phyloP scores from a whole-genome alignment of 2,113 vertebrate species.

The Serinus canaria region DNA sequence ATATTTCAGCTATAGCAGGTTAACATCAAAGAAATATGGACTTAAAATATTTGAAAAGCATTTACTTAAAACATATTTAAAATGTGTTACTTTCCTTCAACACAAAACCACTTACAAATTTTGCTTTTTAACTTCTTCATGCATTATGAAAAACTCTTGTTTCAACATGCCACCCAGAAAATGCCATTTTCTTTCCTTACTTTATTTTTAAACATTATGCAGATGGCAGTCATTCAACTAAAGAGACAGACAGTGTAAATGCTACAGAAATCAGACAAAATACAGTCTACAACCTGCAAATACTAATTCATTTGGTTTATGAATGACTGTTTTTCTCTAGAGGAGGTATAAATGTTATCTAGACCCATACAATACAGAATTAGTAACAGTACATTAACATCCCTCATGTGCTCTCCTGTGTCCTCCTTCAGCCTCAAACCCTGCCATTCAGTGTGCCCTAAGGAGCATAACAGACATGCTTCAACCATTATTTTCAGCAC shows the following conservation, averaged over 20 bases:
- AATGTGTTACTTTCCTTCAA: not conserved
- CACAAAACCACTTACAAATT: not conserved
- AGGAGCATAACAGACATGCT: not conserved
- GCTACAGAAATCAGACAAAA: not conserved
- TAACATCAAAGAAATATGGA: not conserved
- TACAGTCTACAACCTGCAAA: not conserved
- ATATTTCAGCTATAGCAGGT: not conserved
- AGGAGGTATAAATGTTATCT: not conserved
- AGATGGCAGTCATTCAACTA: not conserved
- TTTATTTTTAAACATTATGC: not conserved
- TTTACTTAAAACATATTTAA: not conserved
- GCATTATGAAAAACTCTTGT: not conserved
- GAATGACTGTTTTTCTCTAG: not conserved
- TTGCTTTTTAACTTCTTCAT: not conserved
- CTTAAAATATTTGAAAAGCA: not conserved
- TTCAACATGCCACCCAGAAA: not conserved
- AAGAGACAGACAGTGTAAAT: not conserved
- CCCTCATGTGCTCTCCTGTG: not conserved
- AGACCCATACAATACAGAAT: not conserved
- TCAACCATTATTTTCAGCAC: not conserved
- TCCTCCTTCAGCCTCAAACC: not conserved
- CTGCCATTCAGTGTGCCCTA: not conserved
- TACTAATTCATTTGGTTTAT: not conserved
- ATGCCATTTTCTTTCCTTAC: not conserved
- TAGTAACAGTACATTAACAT: not conserved